These are phyloP conservation scores for Hyaena hyaena DNA, from an alignment of 2,113 vertebrate genomes.

Conservation along the genomic window DNA sequence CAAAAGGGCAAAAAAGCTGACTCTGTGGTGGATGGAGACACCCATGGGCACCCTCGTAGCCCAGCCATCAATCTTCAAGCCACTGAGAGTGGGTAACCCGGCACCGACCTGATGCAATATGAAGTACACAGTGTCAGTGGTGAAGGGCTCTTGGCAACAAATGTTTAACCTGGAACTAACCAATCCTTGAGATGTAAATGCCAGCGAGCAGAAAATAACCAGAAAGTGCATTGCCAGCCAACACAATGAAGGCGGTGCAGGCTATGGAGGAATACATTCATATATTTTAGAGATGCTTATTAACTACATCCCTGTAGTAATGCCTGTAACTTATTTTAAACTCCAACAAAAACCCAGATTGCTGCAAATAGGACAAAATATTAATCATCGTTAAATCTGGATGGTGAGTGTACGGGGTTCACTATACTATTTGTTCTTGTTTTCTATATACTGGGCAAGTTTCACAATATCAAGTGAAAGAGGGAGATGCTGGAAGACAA, in stretches of 20 bases:
- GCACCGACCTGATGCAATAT: accelerated
- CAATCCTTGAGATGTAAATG: neutral
- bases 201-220: accelerated
- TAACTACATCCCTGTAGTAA: accelerated
- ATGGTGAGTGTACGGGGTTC: neutral
- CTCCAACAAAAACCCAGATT: neutral
- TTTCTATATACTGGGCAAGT: neutral
- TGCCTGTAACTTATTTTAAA: neutral
- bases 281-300: neutral
- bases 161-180: neutral
- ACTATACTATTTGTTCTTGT: neutral
- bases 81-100: neutral
- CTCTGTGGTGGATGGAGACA: neutral
- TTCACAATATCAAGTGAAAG: neutral
- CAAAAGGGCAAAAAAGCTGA: neutral
- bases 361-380: neutral
- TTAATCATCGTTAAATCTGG: neutral
- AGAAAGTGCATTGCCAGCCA: accelerated
- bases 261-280: neutral
- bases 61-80: neutral
- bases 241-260: accelerated
- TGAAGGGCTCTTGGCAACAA: neutral
- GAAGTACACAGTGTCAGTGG: neutral
- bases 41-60: accelerated
- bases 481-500: neutral